These are phyloP conservation scores for Xiphorhynchus elegans DNA, from an alignment of 2,113 vertebrate species.

Conservation along the genomic window DNA sequence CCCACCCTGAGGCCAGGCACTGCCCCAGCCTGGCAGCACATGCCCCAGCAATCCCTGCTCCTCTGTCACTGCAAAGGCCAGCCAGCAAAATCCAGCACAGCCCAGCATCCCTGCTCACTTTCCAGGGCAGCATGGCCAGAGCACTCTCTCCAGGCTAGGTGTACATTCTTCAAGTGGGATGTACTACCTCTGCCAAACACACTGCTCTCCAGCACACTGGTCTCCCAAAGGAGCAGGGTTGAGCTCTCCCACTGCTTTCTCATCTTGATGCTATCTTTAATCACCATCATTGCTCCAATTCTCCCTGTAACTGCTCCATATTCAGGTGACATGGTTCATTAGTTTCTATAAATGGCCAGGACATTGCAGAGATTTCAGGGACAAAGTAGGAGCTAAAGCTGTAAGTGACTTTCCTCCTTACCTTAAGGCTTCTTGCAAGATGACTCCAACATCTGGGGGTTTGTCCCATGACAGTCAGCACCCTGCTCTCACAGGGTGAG, in stretches of 20 bases:
- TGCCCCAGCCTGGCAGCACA: neutral
- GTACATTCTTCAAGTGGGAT: neutral
- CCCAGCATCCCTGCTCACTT: neutral
- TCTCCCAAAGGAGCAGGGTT: neutral
- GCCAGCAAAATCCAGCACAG: neutral
- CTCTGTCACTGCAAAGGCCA: neutral
- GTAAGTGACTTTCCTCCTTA: neutral
- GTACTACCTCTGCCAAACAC: neutral
- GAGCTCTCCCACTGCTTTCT: neutral
- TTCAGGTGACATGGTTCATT: neutral
- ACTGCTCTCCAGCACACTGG: fast-evolving
- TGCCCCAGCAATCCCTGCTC: fast-evolving
- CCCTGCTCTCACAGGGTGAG: neutral
- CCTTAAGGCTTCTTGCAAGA: neutral
- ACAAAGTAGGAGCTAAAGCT: neutral
- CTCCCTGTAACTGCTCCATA: neutral
- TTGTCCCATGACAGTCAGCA: neutral
- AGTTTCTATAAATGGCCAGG: constrained; percentile 7
- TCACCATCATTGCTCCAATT: neutral
- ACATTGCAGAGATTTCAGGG: neutral
- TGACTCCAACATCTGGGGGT: neutral
- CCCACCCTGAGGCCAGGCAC: neutral
- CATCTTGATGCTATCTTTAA: neutral
- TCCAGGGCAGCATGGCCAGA: neutral
- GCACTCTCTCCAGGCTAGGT: neutral